Base-by-base conservation (phyloP, 2,888 invertebrate species). In the Hofmannophila pseudospretella region DNA sequence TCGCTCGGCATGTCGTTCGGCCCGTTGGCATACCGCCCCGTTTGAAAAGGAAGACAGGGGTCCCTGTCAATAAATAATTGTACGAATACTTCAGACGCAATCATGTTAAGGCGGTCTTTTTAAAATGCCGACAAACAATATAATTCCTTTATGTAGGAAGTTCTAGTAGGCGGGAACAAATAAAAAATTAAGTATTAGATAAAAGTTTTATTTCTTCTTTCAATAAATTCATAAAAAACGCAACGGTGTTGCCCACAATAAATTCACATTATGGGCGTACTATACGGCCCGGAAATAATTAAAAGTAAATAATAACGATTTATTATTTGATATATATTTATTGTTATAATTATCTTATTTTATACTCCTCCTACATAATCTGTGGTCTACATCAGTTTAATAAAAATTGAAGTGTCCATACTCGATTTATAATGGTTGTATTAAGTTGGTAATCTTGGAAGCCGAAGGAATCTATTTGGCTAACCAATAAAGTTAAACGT, bases 241-340 rank as follows among this genome's bases (percentile, higher is more conserved):
- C 14, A 38, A 37, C 36, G 16, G 23, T 31, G 31, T 13, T 34
- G 5, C 16, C 31, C 25, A 44, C 40, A 40, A 40, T 44, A 42
- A 42, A 41, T 25, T 30, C 30, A 23, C n/a, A 14, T 23, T 36
- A 38, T 39, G 35, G 35, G 38, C 38, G 36, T 34, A 33, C 31
- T 29, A 40, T 25, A 23, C 27, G 20, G 9, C 20, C 20, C 20
- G 14, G 29, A 46, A 44, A 45, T 50, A 51, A 54, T 49, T 46
- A 48, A 49, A 49, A 42, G 34, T 43, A 51, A 52, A 54, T 44
- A 49, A 32, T 39, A 29, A 11, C 27, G 36, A 45, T 47, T 11
- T 41, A 19, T 33, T n/a, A n/a, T 33, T 27, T 31, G 34, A 30
- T 40, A n/a, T n/a, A n/a, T 39, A 39, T 42, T 33, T 34, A 37